Evolutionary conservation across 2,888 invertebrate species (phyloP).

Genomic region (Neria commutata): DNA sequence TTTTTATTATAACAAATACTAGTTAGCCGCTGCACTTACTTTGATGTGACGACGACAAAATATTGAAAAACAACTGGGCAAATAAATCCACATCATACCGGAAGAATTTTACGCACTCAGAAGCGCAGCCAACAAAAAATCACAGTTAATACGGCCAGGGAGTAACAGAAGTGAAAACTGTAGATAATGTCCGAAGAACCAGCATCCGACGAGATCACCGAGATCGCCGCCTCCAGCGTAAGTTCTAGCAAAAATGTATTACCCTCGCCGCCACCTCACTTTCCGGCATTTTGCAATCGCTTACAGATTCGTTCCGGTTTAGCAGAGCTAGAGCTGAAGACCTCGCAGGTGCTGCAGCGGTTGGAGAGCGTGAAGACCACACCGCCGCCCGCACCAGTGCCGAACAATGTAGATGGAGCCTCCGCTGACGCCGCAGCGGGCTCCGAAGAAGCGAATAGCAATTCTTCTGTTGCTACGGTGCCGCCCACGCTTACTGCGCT

Average conservation of each 20-base stretch:
- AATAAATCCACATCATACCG: too few relatives aligned
- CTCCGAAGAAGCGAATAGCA: constrained; percentile 5
- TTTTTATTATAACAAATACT: too few relatives aligned
- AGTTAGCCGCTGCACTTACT: too few relatives aligned
- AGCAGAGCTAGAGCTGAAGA: constrained; percentile 73
- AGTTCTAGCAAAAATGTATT: constrained; percentile 30
- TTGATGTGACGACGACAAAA: too few relatives aligned
- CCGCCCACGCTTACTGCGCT: constrained; percentile 34
- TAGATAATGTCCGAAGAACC: constrained; percentile 43
- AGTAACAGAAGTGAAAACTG: too few relatives aligned
- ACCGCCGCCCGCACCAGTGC: constrained; percentile 26
- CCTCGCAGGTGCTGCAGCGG: constrained; percentile 74
- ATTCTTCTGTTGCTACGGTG: constrained; percentile 10
- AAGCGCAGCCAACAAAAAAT: too few relatives aligned
- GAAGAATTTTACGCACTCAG: too few relatives aligned
- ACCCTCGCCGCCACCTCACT: not conserved
- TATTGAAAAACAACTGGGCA: too few relatives aligned
- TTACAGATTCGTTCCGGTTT: constrained; percentile 68
- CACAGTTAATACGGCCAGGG: too few relatives aligned
- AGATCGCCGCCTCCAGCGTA: constrained; percentile 61
- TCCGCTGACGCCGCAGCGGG: not conserved
- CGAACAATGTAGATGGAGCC: constrained; percentile 7
- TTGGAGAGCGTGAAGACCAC: constrained; percentile 67
- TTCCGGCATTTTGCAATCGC: constrained; percentile 4
- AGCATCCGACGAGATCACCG: constrained; percentile 44